Percentiles rank a stretch among this genome's conserved stretches.
These are phyloP conservation scores for Bathynomus jamesi DNA, from an alignment of 1,140 invertebrate species.

Conservation along the genomic window DNA sequence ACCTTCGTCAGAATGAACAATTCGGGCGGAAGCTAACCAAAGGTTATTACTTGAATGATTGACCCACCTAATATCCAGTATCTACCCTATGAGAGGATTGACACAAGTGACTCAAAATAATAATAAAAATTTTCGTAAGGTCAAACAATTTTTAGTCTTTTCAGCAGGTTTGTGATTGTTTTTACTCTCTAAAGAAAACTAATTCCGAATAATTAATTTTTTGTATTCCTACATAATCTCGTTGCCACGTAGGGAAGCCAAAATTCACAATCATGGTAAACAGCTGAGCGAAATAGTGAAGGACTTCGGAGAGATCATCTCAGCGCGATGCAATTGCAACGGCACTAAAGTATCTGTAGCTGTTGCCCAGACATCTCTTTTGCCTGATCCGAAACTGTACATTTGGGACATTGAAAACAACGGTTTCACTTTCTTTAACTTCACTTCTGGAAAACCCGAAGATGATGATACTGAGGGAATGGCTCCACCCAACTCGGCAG, in stretches of 20 bases:
- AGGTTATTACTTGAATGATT: no score
- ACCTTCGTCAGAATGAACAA: no score
- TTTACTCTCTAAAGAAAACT: no score
- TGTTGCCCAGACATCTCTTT: constrained; percentile 66
- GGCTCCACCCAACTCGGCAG: constrained; percentile 38
- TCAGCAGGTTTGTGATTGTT: no score
- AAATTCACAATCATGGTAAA: constrained; percentile 36
- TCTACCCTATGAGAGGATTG: no score
- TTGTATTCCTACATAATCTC: no score
- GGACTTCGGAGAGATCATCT: constrained; percentile 82
- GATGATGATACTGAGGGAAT: constrained; percentile 43
- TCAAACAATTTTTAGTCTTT: no score
- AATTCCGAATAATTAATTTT: no score
- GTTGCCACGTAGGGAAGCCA: constrained; percentile 22
- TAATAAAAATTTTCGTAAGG: no score
- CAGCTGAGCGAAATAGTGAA: constrained; percentile 46
- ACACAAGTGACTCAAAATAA: no score
- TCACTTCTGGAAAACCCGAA: constrained; percentile 47
- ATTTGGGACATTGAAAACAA: constrained; percentile 88
- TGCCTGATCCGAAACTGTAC: constrained; percentile 74
- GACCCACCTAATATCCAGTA: no score
- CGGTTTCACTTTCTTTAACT: constrained; percentile 59
- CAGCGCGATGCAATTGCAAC: constrained; percentile 71
- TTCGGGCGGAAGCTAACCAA: no score
- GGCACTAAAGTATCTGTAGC: constrained; percentile 79